Conservation (phyloP, 2,797 vertebrate genomes). For the Propithecus perrieri region DNA sequence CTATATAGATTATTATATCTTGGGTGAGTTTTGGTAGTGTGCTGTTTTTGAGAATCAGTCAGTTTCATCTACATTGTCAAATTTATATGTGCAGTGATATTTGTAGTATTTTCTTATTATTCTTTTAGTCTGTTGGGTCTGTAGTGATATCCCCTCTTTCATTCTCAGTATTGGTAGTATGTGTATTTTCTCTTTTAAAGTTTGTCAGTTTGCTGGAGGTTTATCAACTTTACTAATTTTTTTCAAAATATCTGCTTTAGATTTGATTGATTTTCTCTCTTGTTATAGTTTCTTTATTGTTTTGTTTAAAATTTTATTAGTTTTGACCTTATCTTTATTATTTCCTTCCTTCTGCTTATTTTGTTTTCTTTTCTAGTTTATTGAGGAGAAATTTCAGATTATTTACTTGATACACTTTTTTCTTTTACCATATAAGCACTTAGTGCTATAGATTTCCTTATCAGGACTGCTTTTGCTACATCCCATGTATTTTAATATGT, state of each 20-base stretch:
- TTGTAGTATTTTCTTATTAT: background rate
- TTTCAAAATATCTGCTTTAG: background rate
- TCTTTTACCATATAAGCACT: background rate
- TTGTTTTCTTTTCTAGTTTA: background rate
- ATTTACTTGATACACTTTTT: background rate
- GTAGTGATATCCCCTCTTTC: background rate
- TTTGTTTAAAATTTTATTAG: background rate
- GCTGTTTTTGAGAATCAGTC: background rate
- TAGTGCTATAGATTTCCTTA: background rate
- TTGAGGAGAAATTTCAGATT: background rate
- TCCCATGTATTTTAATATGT: background rate
- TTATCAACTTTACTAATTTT: background rate
- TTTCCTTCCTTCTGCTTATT: background rate
- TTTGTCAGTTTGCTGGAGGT: background rate
- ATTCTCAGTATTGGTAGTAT: background rate
- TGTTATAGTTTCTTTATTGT: background rate
- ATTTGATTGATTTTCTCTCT: background rate
- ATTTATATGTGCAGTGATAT: background rate
- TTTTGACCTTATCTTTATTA: background rate
- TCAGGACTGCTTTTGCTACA: background rate
- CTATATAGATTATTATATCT: background rate
- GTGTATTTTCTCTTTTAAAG: background rate
- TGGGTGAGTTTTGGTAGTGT: background rate
- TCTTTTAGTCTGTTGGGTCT: background rate
- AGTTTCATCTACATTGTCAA: background rate